Evolutionary conservation across 1,140 invertebrate genomes (phyloP).

Genomic region (Pristionchus pacificus): DNA sequence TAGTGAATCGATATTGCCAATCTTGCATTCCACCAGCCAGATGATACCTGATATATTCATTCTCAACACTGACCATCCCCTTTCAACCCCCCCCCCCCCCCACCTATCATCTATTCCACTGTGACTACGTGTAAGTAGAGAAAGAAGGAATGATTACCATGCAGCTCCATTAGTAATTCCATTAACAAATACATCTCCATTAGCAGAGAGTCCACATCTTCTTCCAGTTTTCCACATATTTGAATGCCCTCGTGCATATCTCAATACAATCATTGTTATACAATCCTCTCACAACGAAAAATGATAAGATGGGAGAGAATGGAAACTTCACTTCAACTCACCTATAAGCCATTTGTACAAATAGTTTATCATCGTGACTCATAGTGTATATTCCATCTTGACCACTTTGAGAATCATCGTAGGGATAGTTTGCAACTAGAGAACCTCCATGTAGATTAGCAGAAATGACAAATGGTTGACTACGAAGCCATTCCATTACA

Average conservation of each 20-base stretch:
- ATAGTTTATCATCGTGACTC: slow-evolving; percentile 74
- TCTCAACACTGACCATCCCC: too few species aligned
- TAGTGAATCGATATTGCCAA: slow-evolving; percentile 88
- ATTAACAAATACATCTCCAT: slow-evolving; percentile 53
- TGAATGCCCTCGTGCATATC: slow-evolving; percentile 67
- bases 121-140: neutral
- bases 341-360: slow-evolving; percentile 72
- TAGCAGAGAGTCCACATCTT: slow-evolving; percentile 41
- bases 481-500: slow-evolving; percentile 82
- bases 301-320: too few species aligned
- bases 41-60: too few species aligned
- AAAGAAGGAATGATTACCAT: slow-evolving; percentile 66
- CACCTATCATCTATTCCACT: too few species aligned
- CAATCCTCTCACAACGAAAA: neutral
- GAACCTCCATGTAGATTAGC: slow-evolving; percentile 91
- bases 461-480: slow-evolving; percentile 85
- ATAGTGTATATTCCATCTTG: slow-evolving; percentile 61
- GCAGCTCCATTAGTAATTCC: slow-evolving; percentile 83
- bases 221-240: slow-evolving; percentile 56
- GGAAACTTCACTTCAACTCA: too few species aligned
- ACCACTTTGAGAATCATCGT: slow-evolving; percentile 70
- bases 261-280: neutral
- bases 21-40: slow-evolving; percentile 83
- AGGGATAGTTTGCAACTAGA: slow-evolving; percentile 88
- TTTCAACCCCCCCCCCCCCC: too few species aligned